Conservation (phyloP, 2,888 invertebrate species). For the Oxystoma pomonae region DNA sequence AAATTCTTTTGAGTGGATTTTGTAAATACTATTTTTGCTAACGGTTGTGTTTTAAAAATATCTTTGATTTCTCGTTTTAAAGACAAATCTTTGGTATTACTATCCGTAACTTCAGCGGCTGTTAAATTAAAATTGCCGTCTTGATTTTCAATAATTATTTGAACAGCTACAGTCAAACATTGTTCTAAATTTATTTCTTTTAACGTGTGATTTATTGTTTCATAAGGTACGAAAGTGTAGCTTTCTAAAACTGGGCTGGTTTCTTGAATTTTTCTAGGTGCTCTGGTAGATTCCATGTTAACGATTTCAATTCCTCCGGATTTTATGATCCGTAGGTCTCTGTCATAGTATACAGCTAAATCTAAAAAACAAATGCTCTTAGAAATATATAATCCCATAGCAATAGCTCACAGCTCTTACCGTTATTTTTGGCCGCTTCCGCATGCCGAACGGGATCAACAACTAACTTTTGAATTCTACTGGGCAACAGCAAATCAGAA, state of each 20-base stretch:
- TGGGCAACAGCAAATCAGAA: constrained; percentile 53
- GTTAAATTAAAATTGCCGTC: constrained; percentile 9
- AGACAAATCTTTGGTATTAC: constrained; percentile 6
- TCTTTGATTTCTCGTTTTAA: constrained; percentile 11
- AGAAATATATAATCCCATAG: not conserved
- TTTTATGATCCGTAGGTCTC: constrained; percentile 43
- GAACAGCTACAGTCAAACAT: constrained; percentile 19
- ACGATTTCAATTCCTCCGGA: constrained; percentile 58
- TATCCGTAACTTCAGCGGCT: constrained; percentile 11
- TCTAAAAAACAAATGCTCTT: constrained; percentile 33
- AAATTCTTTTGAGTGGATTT: constrained; percentile 5
- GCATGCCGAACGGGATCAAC: constrained; percentile 52
- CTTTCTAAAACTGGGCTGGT: constrained; percentile 54
- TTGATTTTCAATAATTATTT: constrained; percentile 27
- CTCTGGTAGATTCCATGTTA: constrained; percentile 56
- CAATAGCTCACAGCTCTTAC: not conserved
- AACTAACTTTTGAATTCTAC: constrained; percentile 52
- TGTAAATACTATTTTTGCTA: constrained; percentile 6
- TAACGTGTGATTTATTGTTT: constrained; percentile 28
- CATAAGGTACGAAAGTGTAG: constrained; percentile 53
- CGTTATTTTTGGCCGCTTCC: not conserved
- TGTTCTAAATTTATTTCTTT: constrained; percentile 18
- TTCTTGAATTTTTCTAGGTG: constrained; percentile 48
- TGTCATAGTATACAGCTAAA: constrained; percentile 43
- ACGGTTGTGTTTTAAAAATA: constrained; percentile 14